Conservation (phyloP, 2,888 invertebrate genomes). For the Crocallis elinguaria region DNA sequence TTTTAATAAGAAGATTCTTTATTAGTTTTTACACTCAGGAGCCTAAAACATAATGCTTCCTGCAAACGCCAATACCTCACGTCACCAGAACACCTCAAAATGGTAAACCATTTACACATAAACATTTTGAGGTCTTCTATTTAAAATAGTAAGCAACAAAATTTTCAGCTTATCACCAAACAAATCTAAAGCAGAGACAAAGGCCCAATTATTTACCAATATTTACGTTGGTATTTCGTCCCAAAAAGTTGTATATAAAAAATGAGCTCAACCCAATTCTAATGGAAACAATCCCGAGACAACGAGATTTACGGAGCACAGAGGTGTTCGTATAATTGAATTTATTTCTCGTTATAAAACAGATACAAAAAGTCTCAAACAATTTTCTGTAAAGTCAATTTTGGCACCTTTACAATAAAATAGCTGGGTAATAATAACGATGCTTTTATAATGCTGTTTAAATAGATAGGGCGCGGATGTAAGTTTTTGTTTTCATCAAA, state of each 20-base stretch:
- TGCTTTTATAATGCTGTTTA: background rate
- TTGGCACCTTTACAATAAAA: conserved; percentile 20
- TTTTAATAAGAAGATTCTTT: no score
- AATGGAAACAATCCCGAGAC: conserved; percentile 24
- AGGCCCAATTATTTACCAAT: background rate
- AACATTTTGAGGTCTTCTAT: no score
- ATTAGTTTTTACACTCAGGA: no score
- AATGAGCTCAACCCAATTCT: conserved; percentile 21
- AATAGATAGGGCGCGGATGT: no score
- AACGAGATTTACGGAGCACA: conserved; percentile 32
- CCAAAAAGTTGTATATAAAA: background rate
- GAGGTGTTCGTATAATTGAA: conserved; percentile 34
- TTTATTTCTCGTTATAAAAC: conserved; percentile 38
- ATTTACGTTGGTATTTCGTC: background rate
- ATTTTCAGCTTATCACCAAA: no score
- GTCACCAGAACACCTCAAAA: no score
- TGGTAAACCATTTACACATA: no score
- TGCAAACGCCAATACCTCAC: no score
- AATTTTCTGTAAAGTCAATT: conserved; percentile 27
- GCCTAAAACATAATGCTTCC: no score
- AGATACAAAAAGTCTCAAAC: conserved; percentile 26
- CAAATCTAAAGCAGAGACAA: background rate
- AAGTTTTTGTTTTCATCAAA: no score
- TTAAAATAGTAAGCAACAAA: no score
- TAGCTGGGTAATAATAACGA: background rate